Evolutionary conservation across 2,113 vertebrate species (phyloP), one percentile per base, ranked within the genome.

Genomic region (Alligator mississippiensis): DNA sequence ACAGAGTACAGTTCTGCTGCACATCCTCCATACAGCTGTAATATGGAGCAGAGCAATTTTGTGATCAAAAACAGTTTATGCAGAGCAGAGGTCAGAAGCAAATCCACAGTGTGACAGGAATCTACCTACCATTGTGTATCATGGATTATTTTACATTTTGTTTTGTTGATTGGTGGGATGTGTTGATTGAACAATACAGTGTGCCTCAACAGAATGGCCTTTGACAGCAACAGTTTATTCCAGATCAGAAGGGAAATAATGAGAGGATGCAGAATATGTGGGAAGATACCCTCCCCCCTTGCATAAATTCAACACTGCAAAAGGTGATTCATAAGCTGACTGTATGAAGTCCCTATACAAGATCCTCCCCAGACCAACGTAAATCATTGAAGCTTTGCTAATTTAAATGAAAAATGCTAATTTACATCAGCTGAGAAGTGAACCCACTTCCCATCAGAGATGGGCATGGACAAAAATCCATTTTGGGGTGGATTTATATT

Each of bases 1-100:
- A 11, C 55, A 0, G 2, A 6, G 3, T 1, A 3, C 11, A 18
- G 2, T 0, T 62, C 14, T 89, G 54, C 57, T 34, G 5, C 54
- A 59, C 68, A 59, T 91, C 15, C 24, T 28, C 22, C 3, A 0
- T 5, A 2, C 0, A 19, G 11, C n/a, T 80, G 17, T 22, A 62
- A 14, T 7, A 6, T 0, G 1, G 6, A 54, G 21, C n/a, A 93
- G 72, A 87, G 54, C 9, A 2, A 19, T 66, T 91, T 78, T 58
- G 30, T 57, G 82, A 64, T 64, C 54, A 79, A 70, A 92, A 86
- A 3, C 11, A 2, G 12, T 76, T 89, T 88, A 59, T 3, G 30
- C 3, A 5, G 55, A 66, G 16, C 82, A 60, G 80, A 92, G 77
- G 57, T 55, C 1, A 9, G 72, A 77, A 77, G 80, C 2, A 47